Evolutionary conservation across 1,140 invertebrate species (phyloP), one percentile per base, ranked within the genome.

Genomic region (Proctacanthus coquilletti): DNA sequence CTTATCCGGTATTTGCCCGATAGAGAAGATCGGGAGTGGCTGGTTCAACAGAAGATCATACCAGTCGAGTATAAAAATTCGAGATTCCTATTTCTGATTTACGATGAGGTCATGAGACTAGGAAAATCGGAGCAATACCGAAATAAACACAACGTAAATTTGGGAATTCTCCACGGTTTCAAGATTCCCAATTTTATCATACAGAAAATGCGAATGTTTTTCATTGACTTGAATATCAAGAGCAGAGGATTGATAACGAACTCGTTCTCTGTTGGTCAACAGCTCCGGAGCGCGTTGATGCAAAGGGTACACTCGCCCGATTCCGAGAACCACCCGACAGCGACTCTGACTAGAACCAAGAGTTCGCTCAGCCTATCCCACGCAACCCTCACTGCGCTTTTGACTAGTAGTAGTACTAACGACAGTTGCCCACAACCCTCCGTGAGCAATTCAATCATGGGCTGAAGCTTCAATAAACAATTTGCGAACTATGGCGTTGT

Each of bases 191-290:
- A 56, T 14, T 40, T 46, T 8, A 59, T 59, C 47, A 56, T 59
- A 27, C 52, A 56, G 34, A 59, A 59, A 33, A 59, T 59, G 56
- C 46, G 50, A 19, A 15, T 52, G 1, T 59, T 59, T 36, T 59
- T 59, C 27, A 47, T 58, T 21, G 56, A 59, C 39, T 35, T 59
- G 4, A 59, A 58, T 34, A 55, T 59, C 20, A 58, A 58, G 41
- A 59, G 56, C 42, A 53, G 56, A 9, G 56, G 56, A 3, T 40
- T 59, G 9, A 58, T 59, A 14, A 52, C 51, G 21, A 59, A 59
- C 31, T 59, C 56, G 0, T 58, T 46, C 36, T 50, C 53, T 2
- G 31, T 54, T 32, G 42, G 15, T 3, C 11, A 15, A 13, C 51
- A 53, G 23, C 29, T 53, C 19, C 40, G 51, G 6, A 53, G 50